Conservation (phyloP, 2,797 vertebrate species). For the Parambassis ranga region DNA sequence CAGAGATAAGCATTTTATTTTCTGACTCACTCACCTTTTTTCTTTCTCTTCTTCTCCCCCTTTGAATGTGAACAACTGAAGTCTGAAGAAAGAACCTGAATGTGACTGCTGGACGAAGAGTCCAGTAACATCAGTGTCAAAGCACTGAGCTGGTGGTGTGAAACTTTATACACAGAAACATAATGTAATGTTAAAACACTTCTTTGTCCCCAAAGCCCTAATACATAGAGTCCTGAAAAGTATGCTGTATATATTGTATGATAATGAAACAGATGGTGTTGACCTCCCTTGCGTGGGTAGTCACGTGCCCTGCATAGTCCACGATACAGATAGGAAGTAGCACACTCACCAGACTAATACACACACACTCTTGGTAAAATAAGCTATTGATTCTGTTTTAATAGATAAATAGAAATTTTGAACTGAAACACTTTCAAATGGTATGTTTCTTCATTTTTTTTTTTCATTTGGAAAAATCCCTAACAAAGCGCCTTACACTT, state of each 20-base stretch:
- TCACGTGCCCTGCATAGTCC: conserved; percentile 16
- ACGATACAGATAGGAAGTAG: conserved; percentile 40
- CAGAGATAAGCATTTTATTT: conserved; percentile 63
- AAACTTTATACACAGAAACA: neutral
- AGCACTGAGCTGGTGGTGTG: neutral
- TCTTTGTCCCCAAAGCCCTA: neutral
- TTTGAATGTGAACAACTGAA: conserved; percentile 9
- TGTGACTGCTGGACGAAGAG: neutral
- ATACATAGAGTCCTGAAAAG: conserved; percentile 15
- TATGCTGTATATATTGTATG: conserved; percentile 64
- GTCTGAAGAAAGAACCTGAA: neutral
- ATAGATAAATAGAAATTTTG: neutral
- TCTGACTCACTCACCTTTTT: neutral
- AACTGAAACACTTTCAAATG: neutral
- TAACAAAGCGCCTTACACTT: conserved; percentile 73
- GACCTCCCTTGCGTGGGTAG: conserved; percentile 45
- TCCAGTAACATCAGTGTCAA: conserved; percentile 12
- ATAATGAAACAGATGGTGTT: conserved; percentile 33
- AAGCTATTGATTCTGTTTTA: conserved; percentile 13
- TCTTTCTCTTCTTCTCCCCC: neutral
- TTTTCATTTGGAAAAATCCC: conserved; percentile 34
- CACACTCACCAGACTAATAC: conserved; percentile 24
- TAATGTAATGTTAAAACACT: neutral
- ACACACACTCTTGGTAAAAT: conserved; percentile 12
- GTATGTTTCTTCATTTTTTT: neutral